A percentile compares a stretch with the other conserved stretches of the same genome.
Evolutionary conservation across 1,140 invertebrate species (phyloP).

Genomic region (Ceratina calcarata): DNA sequence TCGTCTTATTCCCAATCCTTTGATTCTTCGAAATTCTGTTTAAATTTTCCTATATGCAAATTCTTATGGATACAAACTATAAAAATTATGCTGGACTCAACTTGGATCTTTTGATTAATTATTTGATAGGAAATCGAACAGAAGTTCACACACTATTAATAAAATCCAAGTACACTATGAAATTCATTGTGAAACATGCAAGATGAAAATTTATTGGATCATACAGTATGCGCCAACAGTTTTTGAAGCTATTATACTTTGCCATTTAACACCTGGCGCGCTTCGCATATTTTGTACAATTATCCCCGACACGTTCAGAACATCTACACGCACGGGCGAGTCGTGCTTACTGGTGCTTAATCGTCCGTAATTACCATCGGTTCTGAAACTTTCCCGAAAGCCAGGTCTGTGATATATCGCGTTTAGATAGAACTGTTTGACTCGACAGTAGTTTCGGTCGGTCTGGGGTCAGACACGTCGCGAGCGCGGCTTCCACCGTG

Average conservation of each 20-base stretch:
- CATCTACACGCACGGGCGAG: neutral
- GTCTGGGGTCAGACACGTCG: slow-evolving; percentile 27
- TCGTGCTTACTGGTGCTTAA: neutral
- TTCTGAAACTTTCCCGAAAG: slow-evolving; percentile 6
- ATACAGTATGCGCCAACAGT: too few relatives aligned
- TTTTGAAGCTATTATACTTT: too few relatives aligned
- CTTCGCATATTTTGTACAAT: neutral
- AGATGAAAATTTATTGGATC: too few relatives aligned
- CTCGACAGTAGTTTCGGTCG: slow-evolving; percentile 24
- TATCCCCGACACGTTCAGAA: neutral
- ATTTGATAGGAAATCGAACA: too few relatives aligned
- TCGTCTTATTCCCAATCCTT: too few relatives aligned
- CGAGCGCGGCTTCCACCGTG: slow-evolving; percentile 3
- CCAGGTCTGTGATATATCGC: neutral
- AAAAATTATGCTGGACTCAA: too few relatives aligned
- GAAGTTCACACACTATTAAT: too few relatives aligned
- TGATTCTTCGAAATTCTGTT: too few relatives aligned
- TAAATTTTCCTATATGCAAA: neutral
- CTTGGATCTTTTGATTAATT: too few relatives aligned
- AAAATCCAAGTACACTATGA: too few relatives aligned
- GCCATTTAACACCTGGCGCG: neutral
- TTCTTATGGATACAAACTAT: too few relatives aligned
- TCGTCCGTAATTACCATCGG: neutral
- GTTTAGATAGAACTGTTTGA: slow-evolving; percentile 3
- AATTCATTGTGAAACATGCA: too few relatives aligned